Evolutionary conservation across 2,888 invertebrate species (phyloP).

Genomic region (Arenicola marina): DNA sequence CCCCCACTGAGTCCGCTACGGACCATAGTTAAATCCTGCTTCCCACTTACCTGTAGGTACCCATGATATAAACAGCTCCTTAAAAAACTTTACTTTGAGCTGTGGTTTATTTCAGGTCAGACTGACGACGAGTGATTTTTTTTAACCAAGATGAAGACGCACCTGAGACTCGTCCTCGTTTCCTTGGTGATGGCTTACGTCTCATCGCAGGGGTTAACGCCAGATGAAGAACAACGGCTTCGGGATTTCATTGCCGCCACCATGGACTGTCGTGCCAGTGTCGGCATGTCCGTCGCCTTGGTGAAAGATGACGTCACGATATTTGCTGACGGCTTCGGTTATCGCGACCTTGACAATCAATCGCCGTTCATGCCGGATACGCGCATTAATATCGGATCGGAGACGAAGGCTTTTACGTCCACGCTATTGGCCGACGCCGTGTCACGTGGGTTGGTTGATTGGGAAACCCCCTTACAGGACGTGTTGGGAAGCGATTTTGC

Average conservation of each 20-base stretch:
- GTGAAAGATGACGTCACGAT: constrained; percentile 36
- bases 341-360: constrained; percentile 34
- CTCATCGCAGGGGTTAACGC: background rate
- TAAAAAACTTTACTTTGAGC: no score
- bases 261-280: constrained; percentile 38
- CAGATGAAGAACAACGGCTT: background rate
- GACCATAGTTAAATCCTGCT: no score
- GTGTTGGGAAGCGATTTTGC: constrained; percentile 45
- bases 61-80: no score
- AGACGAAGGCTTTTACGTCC: constrained; percentile 49
- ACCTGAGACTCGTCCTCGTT: no score
- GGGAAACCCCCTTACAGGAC: constrained; percentile 18
- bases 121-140: no score
- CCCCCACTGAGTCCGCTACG: no score
- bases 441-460: background rate
- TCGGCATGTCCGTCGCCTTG: constrained; percentile 37
- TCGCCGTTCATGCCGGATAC: constrained; percentile 37
- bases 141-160: no score
- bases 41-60: no score
- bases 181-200: no score
- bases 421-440: constrained; percentile 35
- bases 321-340: constrained; percentile 40
- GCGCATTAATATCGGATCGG: constrained; percentile 45
- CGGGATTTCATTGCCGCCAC: background rate
- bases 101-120: no score